Evolutionary conservation across 2,888 invertebrate genomes (phyloP).

Genomic region (Ectemnius continuus): DNA sequence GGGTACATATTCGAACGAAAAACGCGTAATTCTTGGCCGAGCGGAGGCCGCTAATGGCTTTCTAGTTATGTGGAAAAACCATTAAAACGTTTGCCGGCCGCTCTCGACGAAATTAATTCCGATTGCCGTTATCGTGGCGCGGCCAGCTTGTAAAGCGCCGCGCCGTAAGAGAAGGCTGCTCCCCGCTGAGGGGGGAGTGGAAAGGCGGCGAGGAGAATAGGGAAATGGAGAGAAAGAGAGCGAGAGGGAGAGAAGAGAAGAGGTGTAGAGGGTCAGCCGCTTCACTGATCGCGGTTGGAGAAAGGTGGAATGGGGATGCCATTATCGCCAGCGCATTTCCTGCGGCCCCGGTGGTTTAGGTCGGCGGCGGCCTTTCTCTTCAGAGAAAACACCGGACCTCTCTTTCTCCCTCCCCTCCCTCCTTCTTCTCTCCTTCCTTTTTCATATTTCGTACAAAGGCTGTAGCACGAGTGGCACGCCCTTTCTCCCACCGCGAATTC

Average conservation of each 20-base stretch:
- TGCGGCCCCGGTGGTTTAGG: conserved; percentile 18
- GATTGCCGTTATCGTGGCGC: conserved; percentile 61
- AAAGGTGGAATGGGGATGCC: conserved; percentile 33
- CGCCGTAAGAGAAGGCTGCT: too few species aligned
- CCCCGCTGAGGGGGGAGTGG: too few species aligned
- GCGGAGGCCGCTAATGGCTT: conserved; percentile 67
- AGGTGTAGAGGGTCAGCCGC: conserved; percentile 3
- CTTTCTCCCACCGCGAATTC: too few species aligned
- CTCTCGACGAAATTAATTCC: conserved; percentile 71
- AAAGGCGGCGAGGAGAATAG: too few species aligned
- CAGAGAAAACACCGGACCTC: conserved; percentile 30
- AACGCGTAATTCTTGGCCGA: conserved; percentile 32
- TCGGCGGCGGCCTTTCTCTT: conserved; percentile 20
- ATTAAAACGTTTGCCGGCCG: conserved; percentile 66
- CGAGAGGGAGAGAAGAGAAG: conserved; percentile 9
- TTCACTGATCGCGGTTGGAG: conserved; percentile 13
- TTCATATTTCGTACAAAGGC: too few species aligned
- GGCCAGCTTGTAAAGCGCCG: conserved; percentile 20
- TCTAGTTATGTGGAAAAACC: conserved; percentile 63
- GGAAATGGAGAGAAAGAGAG: conserved; percentile 29
- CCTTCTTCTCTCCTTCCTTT: too few species aligned
- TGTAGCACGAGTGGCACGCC: too few species aligned
- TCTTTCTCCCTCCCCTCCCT: background rate
- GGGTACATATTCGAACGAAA: conserved; percentile 13
- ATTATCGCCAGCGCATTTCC: conserved; percentile 51